Evolutionary conservation across 2,888 invertebrate species (phyloP), one percentile per base, ranked within the genome.

Genomic region (Cataglyphis altisquamis): DNA sequence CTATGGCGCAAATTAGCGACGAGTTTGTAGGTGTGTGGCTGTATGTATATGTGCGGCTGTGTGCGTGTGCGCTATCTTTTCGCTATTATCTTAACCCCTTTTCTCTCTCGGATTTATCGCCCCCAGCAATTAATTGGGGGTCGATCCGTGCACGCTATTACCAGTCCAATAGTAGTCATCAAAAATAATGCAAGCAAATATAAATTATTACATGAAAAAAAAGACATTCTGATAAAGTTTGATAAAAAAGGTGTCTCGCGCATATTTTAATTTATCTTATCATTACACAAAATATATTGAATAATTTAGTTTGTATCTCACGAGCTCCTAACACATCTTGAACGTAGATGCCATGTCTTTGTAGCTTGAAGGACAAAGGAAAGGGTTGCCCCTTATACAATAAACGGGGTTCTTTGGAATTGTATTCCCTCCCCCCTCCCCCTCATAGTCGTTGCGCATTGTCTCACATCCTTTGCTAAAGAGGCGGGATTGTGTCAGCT

Each of bases 51-150:
- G 45, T 45, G n/a, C 8, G n/a, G 8, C 4, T 52, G n/a, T 52
- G 8, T 52, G 52, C 52, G 52, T 52, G n/a, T 67, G 81, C 84
- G 88, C 87, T 90, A 89, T 91, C 90, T 91, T 85, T 88, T 84
- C 86, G 80, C 87, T 89, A 88, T 92, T 91, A 91, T 88, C 89
- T 88, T 89, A 89, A 90, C 91, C 90, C 90, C 88, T 90, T 87
- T 83, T 77, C 85, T 82, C 70, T 80, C 72, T 70, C 86, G 86
- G 88, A 92, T 92, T 91, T 91, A 92, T 90, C 87, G 90, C 89
- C 86, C 82, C 67, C 78, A 77, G 84, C 83, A 91, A 91, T 92
- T 92, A 91, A 92, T 92, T 87, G 87, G 81, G 67, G 62, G 57
- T 81, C 81, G 87, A 88, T 88, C 83, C 70, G 83, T 80, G 36